These are phyloP conservation scores for Propithecus coquereli DNA, from an alignment of 2,113 vertebrate species.

Conservation along the genomic window DNA sequence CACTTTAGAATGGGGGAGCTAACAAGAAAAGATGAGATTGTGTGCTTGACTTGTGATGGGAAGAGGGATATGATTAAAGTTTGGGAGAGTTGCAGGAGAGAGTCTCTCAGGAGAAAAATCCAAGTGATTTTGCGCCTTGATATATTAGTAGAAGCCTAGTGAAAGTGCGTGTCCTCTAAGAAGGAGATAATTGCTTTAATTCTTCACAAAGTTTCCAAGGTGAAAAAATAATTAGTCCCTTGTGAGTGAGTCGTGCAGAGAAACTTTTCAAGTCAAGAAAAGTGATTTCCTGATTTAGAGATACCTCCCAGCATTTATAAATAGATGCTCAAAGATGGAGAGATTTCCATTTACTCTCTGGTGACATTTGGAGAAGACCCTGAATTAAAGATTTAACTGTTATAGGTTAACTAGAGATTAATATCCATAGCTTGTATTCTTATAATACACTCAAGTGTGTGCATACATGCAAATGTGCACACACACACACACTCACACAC, in stretches of 20 bases:
- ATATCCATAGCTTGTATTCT: neutral
- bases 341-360: neutral
- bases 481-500: neutral
- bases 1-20: neutral
- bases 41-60: neutral
- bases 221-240: conserved; percentile 45
- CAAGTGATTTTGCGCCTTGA: neutral
- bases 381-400: neutral
- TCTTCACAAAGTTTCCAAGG: conserved; percentile 40
- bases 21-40: neutral
- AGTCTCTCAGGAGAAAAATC: neutral
- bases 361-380: neutral
- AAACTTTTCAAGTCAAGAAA: neutral
- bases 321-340: neutral
- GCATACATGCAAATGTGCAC: neutral
- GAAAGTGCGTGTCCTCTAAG: neutral
- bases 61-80: neutral
- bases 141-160: neutral
- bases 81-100: neutral
- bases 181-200: conserved; percentile 9
- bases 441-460: neutral
- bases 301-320: neutral
- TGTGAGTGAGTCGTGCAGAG: neutral
- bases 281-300: neutral
- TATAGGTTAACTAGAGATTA: neutral